Conservation (phyloP, 2,888 invertebrate species). For the Eupithecia tripunctaria region DNA sequence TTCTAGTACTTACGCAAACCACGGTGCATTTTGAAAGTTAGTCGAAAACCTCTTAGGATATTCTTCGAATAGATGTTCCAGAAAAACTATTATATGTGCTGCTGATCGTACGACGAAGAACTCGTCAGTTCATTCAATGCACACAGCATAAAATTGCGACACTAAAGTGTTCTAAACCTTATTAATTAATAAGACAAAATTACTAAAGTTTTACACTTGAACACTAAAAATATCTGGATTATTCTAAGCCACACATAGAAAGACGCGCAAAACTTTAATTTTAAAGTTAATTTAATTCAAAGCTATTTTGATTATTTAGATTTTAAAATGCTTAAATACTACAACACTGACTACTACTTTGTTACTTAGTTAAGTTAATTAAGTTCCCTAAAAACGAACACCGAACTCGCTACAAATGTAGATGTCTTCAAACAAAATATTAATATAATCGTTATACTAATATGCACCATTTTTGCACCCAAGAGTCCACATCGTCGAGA, state of each 20-base stretch:
- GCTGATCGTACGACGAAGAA: not conserved
- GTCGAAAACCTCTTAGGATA: not conserved
- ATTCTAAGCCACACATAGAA: not conserved
- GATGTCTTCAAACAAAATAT: too few relatives aligned
- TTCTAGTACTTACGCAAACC: not conserved
- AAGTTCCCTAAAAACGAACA: not conserved
- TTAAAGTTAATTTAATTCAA: not conserved
- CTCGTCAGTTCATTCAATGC: not conserved
- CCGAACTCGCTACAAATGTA: not conserved
- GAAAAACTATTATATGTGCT: too few relatives aligned
- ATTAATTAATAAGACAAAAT: not conserved
- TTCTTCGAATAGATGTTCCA: too few relatives aligned
- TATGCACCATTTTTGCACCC: too few relatives aligned
- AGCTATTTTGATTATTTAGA: too few relatives aligned
- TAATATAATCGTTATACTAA: too few relatives aligned
- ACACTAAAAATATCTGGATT: not conserved
- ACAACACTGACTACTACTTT: not conserved
- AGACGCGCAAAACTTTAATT: not conserved
- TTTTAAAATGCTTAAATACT: not conserved
- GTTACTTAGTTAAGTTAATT: not conserved
- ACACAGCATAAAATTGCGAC: not conserved
- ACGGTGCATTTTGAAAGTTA: not conserved
- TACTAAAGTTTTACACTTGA: not conserved
- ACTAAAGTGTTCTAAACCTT: not conserved
- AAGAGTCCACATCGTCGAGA: too few relatives aligned